Conservation (phyloP, 2,113 vertebrate species). For the Ceratotherium simum region DNA sequence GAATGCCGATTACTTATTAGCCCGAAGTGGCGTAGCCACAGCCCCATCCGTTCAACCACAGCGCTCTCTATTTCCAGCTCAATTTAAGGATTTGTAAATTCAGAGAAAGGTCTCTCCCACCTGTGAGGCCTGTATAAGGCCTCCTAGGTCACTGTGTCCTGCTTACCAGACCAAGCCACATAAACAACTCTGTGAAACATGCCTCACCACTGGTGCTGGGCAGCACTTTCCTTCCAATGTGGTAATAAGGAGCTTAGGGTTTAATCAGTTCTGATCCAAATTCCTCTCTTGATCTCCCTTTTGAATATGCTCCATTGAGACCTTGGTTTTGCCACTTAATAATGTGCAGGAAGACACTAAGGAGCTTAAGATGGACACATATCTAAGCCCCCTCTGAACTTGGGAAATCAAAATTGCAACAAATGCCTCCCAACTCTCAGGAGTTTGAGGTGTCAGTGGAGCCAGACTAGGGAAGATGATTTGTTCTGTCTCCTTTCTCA, state of each 20-base stretch:
- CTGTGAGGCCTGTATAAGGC: neutral
- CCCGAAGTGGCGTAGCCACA: neutral
- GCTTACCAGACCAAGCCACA: neutral
- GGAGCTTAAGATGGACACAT: slow-evolving; percentile 70
- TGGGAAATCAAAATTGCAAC: slow-evolving; percentile 78
- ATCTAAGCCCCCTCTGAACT: slow-evolving; percentile 80
- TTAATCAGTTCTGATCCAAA: slow-evolving; percentile 84
- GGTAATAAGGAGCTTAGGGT: slow-evolving; percentile 76
- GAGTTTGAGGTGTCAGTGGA: neutral
- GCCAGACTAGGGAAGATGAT: slow-evolving; percentile 37
- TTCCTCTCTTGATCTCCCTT: slow-evolving; percentile 76
- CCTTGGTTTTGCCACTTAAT: slow-evolving; percentile 71
- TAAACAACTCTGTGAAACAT: neutral
- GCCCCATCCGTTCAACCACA: slow-evolving; percentile 14
- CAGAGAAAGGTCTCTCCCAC: neutral
- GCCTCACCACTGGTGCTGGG: neutral
- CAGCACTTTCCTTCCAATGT: neutral
- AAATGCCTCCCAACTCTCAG: slow-evolving; percentile 70
- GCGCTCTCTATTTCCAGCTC: neutral
- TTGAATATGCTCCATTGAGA: slow-evolving; percentile 79
- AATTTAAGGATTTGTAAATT: slow-evolving; percentile 1
- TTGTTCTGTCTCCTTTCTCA: neutral
- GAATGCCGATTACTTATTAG: slow-evolving; percentile 46
- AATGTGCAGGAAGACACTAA: slow-evolving; percentile 82
- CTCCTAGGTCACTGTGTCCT: neutral